Evolutionary conservation across 2,113 vertebrate species (phyloP).

Genomic region (Thunnus thynnus): DNA sequence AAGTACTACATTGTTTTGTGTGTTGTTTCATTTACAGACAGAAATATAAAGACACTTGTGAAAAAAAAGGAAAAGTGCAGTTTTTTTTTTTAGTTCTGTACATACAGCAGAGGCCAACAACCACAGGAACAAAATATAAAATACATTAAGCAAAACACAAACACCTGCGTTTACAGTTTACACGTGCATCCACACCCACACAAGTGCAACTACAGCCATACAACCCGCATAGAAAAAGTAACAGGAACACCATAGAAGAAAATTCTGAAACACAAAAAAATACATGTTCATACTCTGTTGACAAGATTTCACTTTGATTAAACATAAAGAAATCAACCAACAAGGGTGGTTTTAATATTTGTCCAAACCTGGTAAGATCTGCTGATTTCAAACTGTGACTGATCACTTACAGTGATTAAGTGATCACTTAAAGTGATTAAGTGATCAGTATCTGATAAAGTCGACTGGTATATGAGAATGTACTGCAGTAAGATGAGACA

Average conservation of each 20-base stretch:
- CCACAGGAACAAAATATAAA: background rate
- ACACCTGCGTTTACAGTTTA: background rate
- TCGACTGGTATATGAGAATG: background rate
- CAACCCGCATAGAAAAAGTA: too few species aligned
- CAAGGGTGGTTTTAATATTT: background rate
- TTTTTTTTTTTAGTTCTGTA: constrained; percentile 34
- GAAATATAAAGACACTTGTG: constrained; percentile 21
- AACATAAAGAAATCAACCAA: background rate
- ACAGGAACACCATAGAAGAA: too few species aligned
- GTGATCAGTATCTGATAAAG: background rate
- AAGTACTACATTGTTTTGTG: constrained; percentile 11
- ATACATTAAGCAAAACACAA: background rate
- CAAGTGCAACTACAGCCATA: background rate
- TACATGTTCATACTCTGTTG: background rate
- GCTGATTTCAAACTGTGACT: background rate
- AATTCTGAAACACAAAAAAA: background rate
- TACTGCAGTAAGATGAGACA: background rate
- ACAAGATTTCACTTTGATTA: background rate
- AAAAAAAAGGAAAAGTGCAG: constrained; percentile 43
- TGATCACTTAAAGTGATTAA: background rate
- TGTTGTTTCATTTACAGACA: constrained; percentile 27
- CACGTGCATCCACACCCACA: background rate
- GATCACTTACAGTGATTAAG: background rate
- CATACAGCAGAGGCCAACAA: constrained; percentile 32
- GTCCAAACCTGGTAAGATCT: background rate